Conservation (phyloP, 1,140 invertebrate genomes). For the Oreohelix idahoensis region DNA sequence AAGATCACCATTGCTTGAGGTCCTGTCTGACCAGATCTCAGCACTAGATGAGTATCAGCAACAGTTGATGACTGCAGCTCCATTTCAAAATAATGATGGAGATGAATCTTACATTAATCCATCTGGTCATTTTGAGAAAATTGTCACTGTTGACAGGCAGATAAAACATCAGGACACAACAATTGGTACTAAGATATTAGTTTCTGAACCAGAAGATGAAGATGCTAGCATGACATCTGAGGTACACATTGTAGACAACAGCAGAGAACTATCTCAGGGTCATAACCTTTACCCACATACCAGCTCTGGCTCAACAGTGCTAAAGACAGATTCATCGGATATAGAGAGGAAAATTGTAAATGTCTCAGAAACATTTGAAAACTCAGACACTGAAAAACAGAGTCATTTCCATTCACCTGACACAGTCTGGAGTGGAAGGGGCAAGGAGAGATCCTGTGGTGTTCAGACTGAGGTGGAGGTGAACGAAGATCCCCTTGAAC, state of each 20-base stretch:
- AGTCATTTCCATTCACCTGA: not conserved
- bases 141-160: not conserved
- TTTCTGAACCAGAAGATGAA: not conserved
- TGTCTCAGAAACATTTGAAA: not conserved
- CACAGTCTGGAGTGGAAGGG: not conserved
- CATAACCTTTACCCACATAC: not conserved
- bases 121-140: not conserved
- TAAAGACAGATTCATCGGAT: not conserved
- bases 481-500: not conserved
- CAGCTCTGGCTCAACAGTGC: not conserved
- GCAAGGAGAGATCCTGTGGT: not conserved
- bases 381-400: not conserved
- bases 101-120: not conserved
- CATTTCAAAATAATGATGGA: not conserved
- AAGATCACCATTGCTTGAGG: not conserved
- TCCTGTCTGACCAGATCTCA: not conserved
- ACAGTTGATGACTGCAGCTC: not conserved
- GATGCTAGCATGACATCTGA: not conserved
- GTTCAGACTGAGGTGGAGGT: not conserved
- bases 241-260: not conserved
- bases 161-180: not conserved
- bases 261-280: not conserved
- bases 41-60: not conserved
- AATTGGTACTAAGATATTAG: no score
- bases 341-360: not conserved